These are phyloP conservation scores for Ptychoptera albimana DNA, from an alignment of 2,888 invertebrate species.

Conservation along the genomic window DNA sequence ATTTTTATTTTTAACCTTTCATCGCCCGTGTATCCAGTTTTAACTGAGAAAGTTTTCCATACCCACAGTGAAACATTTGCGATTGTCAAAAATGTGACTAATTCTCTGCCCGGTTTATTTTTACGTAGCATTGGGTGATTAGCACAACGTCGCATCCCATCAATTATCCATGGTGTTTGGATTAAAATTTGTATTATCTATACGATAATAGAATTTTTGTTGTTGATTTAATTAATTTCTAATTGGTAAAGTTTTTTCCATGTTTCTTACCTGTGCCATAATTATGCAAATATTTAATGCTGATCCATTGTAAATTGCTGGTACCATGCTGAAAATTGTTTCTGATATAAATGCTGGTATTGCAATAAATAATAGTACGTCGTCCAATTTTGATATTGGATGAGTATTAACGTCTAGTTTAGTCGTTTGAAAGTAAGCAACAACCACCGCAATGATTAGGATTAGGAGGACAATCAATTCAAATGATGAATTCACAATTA, in stretches of 20 bases:
- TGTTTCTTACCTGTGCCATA: slow-evolving; percentile 26
- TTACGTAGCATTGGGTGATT: slow-evolving; percentile 44
- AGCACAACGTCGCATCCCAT: slow-evolving; percentile 57
- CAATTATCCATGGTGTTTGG: slow-evolving; percentile 58
- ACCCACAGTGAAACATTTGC: slow-evolving; percentile 65
- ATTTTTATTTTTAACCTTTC: slow-evolving; percentile 16
- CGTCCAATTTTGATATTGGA: slow-evolving; percentile 48
- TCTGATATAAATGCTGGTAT: slow-evolving; percentile 57
- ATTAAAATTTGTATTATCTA: slow-evolving; percentile 54
- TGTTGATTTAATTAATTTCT: not conserved
- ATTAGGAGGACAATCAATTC: slow-evolving; percentile 37
- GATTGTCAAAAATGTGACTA: slow-evolving; percentile 59
- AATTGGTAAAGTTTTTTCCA: not conserved
- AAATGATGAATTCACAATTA: slow-evolving; percentile 34
- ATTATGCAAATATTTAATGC: slow-evolving; percentile 36
- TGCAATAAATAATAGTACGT: slow-evolving; percentile 51
- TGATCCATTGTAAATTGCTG: slow-evolving; percentile 39
- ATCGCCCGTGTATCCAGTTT: slow-evolving; percentile 34
- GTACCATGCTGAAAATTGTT: slow-evolving; percentile 49
- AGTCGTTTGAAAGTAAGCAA: slow-evolving; percentile 46
- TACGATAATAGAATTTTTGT: slow-evolving; percentile 11
- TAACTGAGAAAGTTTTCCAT: slow-evolving; percentile 49
- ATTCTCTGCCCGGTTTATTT: slow-evolving; percentile 55
- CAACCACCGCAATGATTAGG: slow-evolving; percentile 40
- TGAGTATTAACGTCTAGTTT: slow-evolving; percentile 48